These are phyloP conservation scores for Dunckerocampus dactyliophorus DNA, from an alignment of 2,113 vertebrate species.

Conservation along the genomic window DNA sequence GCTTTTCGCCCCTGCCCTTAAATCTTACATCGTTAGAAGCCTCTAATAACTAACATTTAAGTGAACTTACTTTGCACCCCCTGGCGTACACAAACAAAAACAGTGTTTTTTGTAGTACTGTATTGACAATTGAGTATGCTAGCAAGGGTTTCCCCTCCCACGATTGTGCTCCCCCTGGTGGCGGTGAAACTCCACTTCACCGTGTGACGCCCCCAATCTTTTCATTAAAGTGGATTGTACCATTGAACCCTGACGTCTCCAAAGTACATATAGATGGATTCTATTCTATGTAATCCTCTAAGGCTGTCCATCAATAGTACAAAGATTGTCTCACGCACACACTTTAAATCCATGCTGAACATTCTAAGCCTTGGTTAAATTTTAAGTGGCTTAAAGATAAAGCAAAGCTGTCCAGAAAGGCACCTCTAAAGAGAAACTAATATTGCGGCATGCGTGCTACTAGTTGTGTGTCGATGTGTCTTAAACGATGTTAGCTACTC, in stretches of 20 bases:
- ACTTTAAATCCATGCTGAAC: background rate
- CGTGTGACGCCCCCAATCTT: background rate
- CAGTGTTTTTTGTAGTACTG: too few relatives aligned
- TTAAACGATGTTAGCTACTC: too few relatives aligned
- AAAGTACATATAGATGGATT: conserved; percentile 1
- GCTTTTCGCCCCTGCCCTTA: too few relatives aligned
- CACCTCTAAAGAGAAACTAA: conserved; percentile 4
- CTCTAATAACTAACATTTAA: too few relatives aligned
- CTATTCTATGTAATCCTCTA: conserved; percentile 7
- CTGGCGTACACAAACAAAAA: too few relatives aligned
- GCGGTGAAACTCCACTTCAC: background rate
- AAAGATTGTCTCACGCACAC: background rate
- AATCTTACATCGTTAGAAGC: too few relatives aligned
- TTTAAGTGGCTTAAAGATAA: conserved; percentile 2
- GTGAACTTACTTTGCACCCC: too few relatives aligned
- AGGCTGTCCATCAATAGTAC: conserved; percentile 2
- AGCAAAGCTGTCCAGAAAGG: background rate
- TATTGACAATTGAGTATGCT: too few relatives aligned
- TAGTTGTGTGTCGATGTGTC: background rate
- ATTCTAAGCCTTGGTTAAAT: background rate
- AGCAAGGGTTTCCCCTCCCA: background rate
- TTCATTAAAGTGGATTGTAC: background rate
- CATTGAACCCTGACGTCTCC: background rate
- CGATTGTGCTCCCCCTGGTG: conserved; percentile 21
- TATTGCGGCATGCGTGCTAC: background rate